These are phyloP conservation scores for Catharus minimus DNA, from an alignment of 2,113 vertebrate genomes.

Conservation along the genomic window DNA sequence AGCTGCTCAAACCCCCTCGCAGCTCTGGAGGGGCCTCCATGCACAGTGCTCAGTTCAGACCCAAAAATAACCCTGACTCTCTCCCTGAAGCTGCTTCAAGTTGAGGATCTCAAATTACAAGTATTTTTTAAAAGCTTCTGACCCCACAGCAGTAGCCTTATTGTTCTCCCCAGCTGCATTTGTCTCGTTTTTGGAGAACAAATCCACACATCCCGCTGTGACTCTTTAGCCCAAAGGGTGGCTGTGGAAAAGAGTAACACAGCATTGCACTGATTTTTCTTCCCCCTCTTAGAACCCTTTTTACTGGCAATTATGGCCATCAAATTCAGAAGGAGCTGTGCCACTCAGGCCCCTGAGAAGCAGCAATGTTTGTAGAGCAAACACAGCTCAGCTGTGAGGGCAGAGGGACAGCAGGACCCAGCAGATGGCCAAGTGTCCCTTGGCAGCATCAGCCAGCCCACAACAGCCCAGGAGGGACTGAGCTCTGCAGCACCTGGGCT, in stretches of 20 bases:
- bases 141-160: not conserved
- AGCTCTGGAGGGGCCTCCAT: not conserved
- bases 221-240: not conserved
- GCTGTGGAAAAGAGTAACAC: not conserved
- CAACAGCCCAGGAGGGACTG: not conserved
- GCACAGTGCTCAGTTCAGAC: not conserved
- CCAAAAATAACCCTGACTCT: not conserved
- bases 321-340: not conserved
- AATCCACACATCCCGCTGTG: fast-evolving
- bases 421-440: not conserved
- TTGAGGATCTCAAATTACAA: not conserved
- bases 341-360: not conserved
- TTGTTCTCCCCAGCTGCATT: not conserved
- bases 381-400: not conserved
- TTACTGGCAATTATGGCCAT: not conserved
- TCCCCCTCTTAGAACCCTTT: not conserved
- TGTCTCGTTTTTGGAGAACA: not conserved
- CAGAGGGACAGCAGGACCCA: not conserved
- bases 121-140: not conserved
- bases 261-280: no score
- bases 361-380: not conserved
- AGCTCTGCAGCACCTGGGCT: not conserved
- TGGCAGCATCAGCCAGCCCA: not conserved
- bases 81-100: not conserved
- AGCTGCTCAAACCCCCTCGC: not conserved